Conservation (phyloP, 92 coral and sea anemone species). For the Zoanthus sociatus region DNA sequence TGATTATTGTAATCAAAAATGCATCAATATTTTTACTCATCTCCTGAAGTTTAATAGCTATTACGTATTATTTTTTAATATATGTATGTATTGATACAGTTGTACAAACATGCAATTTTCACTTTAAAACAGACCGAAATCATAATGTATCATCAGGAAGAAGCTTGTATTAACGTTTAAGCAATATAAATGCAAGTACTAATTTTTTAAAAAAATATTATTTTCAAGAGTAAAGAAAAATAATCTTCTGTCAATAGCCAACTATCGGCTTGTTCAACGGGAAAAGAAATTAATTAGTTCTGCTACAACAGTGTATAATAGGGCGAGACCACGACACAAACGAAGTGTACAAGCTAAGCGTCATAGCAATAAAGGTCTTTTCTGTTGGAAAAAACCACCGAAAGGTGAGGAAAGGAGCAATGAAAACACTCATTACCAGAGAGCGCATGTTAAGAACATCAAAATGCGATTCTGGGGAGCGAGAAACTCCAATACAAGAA, state of each 20-base stretch:
- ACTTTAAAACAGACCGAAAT: no score
- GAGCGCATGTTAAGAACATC: not conserved
- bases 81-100: no score
- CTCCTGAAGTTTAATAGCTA: no score
- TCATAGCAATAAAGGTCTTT: not conserved
- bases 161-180: no score
- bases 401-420: not conserved
- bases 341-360: not conserved
- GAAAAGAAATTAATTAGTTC: constrained; percentile 33
- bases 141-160: no score
- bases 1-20: no score
- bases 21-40: no score
- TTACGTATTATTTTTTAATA: no score
- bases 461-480: not conserved
- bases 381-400: not conserved
- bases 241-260: constrained; percentile 27
- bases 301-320: no score
- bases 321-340: constrained; percentile 24
- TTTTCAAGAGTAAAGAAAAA: constrained; percentile 6
- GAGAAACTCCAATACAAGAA: not conserved
- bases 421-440: not conserved
- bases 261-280: not conserved
- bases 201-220: no score
- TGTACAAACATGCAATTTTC: no score
- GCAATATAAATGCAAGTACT: no score